Conservation (phyloP, 2,797 vertebrate genomes). For the Meda fulgida region DNA sequence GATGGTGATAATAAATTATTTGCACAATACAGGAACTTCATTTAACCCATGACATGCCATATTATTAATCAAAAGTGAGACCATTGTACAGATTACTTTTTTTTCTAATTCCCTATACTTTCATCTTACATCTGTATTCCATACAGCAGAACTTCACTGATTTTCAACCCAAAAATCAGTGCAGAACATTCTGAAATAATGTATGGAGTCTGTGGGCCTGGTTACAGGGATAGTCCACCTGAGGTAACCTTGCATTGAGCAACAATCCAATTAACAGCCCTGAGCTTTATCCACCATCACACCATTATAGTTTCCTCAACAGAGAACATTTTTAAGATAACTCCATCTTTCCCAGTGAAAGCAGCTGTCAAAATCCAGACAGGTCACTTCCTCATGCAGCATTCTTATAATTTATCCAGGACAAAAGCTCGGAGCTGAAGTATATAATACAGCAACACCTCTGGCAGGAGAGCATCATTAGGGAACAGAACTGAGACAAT, state of each 20-base stretch:
- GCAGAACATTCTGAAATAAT: background rate
- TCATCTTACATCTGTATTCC: background rate
- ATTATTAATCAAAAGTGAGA: background rate
- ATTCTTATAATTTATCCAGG: background rate
- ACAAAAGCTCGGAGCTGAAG: conserved; percentile 4
- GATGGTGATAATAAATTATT: no score
- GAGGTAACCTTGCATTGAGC: background rate
- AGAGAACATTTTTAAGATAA: background rate
- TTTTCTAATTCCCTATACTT: background rate
- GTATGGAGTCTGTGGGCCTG: background rate
- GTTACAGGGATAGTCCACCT: background rate
- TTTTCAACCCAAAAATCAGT: background rate
- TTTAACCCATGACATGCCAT: background rate
- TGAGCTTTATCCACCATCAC: background rate
- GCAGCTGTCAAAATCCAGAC: background rate
- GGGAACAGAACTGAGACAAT: background rate
- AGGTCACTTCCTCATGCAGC: background rate
- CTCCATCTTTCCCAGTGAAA: background rate
- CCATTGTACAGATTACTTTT: no score
- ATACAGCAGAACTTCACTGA: background rate
- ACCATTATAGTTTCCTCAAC: background rate
- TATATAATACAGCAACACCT: conserved; percentile 7
- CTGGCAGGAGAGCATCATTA: conserved; percentile 34
- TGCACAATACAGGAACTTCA: no score
- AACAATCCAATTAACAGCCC: background rate